Evolutionary conservation across 2,113 vertebrate genomes (phyloP), one percentile per base, ranked within the genome.

Genomic region (Empidonax alnorum): DNA sequence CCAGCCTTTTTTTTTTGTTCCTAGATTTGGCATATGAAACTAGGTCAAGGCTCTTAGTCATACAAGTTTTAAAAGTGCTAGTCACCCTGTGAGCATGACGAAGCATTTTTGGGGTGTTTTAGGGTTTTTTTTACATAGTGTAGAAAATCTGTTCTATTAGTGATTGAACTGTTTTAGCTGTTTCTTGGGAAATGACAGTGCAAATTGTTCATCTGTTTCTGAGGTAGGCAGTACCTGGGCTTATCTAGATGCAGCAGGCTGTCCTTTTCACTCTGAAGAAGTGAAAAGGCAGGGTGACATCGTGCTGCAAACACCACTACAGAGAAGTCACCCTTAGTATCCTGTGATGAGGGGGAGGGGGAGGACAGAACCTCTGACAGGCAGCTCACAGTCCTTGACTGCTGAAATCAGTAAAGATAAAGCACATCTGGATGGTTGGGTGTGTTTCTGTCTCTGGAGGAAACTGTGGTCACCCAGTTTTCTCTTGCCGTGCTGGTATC

Each of bases 301-400:
- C 42, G n/a, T 1, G 6, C 10, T 72, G 23, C 25, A 71, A 71
- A 72, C 6, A 7, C 1, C 1, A 39, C 52, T n/a, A 3, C 7
- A 1, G 55, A 55, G 67, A 59, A 86, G 35, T 19, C 74, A 62
- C 21, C 17, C 63, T 75, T 41, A 41, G 31, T 6, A 3, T 71
- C 30, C 61, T 63, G 41, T 30, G 62, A 20, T 23, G 30, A 23
- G 28, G 12, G 42, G 37, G 30, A 62, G 42, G 35, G 42, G 31
- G 71, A 47, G 42, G 39, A 17, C 21, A 37, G 58, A 33, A 22
- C 10, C 37, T 74, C 27, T 21, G 55, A 23, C 33, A 59, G 52
- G 49, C 14, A 14, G 42, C 30, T 75, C 41, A 25, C n/a, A 66
- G 68, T 9, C 31, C 22, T 4, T 3, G 39, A 7, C 39, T 0